Evolutionary conservation across 2,113 vertebrate species (phyloP).

Genomic region (Oreochromis spilurus): DNA sequence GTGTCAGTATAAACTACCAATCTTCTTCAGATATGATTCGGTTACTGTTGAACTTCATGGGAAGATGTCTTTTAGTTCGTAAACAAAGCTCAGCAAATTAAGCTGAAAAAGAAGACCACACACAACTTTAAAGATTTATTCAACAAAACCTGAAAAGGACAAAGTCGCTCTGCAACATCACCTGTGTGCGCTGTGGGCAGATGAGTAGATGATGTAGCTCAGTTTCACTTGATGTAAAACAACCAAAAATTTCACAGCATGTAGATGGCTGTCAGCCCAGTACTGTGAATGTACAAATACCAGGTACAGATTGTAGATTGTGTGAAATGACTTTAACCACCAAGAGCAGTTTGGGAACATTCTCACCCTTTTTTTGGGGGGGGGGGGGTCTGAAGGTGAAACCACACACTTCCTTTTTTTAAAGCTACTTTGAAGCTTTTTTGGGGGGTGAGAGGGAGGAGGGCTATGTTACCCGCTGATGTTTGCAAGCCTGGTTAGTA

Average conservation of each 20-base stretch:
- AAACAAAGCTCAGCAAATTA: background rate
- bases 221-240: background rate
- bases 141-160: background rate
- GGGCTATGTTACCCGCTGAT: background rate
- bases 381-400: too few species aligned
- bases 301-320: background rate
- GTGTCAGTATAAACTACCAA: background rate
- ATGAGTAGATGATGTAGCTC: background rate
- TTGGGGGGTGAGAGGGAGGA: background rate
- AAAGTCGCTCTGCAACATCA: background rate
- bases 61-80: background rate
- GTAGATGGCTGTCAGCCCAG: background rate
- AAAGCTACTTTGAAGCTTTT: background rate
- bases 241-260: conserved; percentile 16
- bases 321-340: background rate
- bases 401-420: background rate
- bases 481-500: background rate
- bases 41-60: background rate
- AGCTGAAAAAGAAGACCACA: background rate
- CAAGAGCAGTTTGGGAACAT: background rate
- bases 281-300: conserved; percentile 27
- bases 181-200: background rate
- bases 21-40: background rate
- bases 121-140: conserved; percentile 11
- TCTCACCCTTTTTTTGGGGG: background rate